Percentiles rank a stretch among this genome's conserved stretches.
Conservation (phyloP, 2,797 vertebrate genomes). For the Acipenser oxyrinchus region DNA sequence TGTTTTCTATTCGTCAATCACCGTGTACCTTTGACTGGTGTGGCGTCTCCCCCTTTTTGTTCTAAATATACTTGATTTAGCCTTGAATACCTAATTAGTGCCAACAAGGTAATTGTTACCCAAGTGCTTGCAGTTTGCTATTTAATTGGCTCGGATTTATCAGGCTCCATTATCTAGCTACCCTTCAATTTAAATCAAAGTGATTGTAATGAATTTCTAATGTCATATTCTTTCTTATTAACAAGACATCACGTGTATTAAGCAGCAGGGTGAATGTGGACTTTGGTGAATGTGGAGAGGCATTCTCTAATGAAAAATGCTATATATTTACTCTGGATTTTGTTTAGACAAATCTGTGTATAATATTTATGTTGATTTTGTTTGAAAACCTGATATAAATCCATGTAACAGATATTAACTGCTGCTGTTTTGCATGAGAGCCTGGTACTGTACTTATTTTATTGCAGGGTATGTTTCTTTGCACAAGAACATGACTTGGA, state of each 20-base stretch:
- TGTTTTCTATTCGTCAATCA: conserved; percentile 51
- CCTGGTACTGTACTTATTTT: too few species aligned
- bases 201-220: conserved; percentile 68
- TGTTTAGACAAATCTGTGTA: too few species aligned
- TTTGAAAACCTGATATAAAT: too few species aligned
- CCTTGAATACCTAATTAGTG: conserved; percentile 75
- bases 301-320: not conserved
- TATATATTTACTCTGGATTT: too few species aligned
- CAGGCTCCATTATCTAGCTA: conserved; percentile 61
- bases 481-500: too few species aligned
- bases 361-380: too few species aligned
- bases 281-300: conserved; percentile 10
- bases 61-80: conserved; percentile 76
- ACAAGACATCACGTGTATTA: conserved; percentile 60
- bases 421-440: too few species aligned
- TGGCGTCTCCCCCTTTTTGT: conserved; percentile 44
- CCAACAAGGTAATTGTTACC: conserved; percentile 74
- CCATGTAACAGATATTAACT: too few species aligned
- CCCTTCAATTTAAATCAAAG: conserved; percentile 64
- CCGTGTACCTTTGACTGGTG: conserved; percentile 49
- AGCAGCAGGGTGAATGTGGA: conserved; percentile 36
- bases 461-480: too few species aligned
- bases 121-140: conserved; percentile 67
- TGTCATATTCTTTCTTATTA: conserved; percentile 59
- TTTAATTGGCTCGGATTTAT: conserved; percentile 67